phyloP scores from a whole-genome alignment of 1,140 invertebrate genomes.

The Holotrichia oblita region DNA sequence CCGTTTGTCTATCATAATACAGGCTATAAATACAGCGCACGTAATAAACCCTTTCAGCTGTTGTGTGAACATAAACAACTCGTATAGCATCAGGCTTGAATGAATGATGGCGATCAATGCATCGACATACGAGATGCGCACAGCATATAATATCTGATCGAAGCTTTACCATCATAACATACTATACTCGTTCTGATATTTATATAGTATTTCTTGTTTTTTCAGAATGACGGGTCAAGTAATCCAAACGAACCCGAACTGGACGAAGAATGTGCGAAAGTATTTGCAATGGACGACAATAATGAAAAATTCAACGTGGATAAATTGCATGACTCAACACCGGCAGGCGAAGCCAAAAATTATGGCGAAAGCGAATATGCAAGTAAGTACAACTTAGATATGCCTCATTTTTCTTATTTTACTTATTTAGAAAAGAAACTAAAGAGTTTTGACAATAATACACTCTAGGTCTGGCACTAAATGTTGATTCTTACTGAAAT shows the following conservation, averaged over 20 bases:
- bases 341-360: conserved; percentile 60
- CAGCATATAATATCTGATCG: background rate
- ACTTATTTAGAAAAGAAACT: too few species aligned
- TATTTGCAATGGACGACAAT: conserved; percentile 68
- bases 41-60: too few species aligned
- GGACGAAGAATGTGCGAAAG: conserved; percentile 83
- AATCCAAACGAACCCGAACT: conserved; percentile 62
- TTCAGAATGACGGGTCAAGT: conserved; percentile 56
- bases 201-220: conserved; percentile 38
- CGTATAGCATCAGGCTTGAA: background rate
- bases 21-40: too few species aligned
- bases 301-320: conserved; percentile 71
- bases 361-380: conserved; percentile 65
- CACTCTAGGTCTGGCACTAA: too few species aligned
- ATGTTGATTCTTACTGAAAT: too few species aligned
- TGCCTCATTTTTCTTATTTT: too few species aligned
- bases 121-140: background rate
- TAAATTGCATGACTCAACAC: conserved; percentile 62
- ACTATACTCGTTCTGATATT: background rate
- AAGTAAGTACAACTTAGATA: conserved; percentile 60
- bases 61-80: too few species aligned
- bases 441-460: too few species aligned
- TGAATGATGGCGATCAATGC: background rate
- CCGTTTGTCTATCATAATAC: too few species aligned
- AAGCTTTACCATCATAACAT: background rate